Conservation (phyloP, 2,797 vertebrate species). For the Cheirogaleus major region DNA sequence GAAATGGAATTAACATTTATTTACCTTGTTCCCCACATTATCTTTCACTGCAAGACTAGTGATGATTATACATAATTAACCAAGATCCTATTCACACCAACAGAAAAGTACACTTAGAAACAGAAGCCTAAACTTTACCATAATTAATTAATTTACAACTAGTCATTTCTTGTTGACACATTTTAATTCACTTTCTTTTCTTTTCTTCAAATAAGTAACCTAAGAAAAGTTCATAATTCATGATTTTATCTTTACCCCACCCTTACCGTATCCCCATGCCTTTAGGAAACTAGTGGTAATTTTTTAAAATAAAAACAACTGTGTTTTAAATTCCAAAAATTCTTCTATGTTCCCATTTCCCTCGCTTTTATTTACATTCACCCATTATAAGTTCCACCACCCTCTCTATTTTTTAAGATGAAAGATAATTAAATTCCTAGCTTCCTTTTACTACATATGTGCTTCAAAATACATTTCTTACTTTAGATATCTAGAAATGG, state of each 20-base stretch:
- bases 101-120: neutral
- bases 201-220: neutral
- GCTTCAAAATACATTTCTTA: neutral
- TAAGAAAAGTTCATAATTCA: neutral
- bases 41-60: neutral
- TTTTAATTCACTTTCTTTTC: constrained; percentile 6
- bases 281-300: constrained; percentile 44
- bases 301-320: neutral
- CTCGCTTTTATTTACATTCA: neutral
- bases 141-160: neutral
- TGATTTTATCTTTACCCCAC: neutral
- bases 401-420: neutral
- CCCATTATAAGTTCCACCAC: neutral
- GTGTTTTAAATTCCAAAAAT: neutral
- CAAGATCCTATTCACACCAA: neutral
- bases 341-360: neutral
- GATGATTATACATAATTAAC: neutral
- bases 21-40: neutral
- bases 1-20: neutral
- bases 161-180: neutral
- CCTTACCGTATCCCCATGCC: neutral
- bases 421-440: neutral
- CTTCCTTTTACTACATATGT: neutral
- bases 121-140: neutral
- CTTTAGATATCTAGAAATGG: neutral